Conservation (phyloP, 2,113 vertebrate genomes). For the Dissostichus mawsoni region DNA sequence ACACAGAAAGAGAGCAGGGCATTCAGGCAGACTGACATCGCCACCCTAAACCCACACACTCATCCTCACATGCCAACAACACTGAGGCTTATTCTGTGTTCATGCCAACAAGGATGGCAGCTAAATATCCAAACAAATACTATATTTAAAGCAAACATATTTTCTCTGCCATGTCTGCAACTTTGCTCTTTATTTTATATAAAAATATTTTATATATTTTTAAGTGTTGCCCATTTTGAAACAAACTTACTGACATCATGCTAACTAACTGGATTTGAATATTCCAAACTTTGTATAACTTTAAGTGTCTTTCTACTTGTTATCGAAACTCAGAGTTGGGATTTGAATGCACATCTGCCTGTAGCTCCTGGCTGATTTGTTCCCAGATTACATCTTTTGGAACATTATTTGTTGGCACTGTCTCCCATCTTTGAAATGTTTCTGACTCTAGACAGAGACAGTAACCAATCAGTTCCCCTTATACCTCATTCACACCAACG, state of each 20-base stretch:
- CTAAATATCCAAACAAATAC: constrained; percentile 18
- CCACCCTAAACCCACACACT: constrained; percentile 8
- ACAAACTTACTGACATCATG: neutral
- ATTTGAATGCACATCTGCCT: constrained; percentile 45
- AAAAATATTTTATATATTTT: no score
- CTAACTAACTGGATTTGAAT: constrained; percentile 20
- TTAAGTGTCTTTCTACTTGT: constrained; percentile 33
- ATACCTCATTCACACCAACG: no score
- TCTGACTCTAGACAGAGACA: constrained; percentile 47
- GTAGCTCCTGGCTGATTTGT: constrained; percentile 49
- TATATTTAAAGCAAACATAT: constrained; percentile 24
- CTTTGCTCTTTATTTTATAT: neutral
- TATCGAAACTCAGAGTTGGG: constrained; percentile 8
- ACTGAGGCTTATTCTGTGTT: constrained; percentile 13
- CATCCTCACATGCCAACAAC: constrained; percentile 10
- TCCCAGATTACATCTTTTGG: constrained; percentile 55
- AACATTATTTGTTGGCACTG: constrained; percentile 46
- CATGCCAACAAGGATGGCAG: neutral
- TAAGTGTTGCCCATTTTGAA: constrained; percentile 24
- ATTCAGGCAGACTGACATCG: constrained; percentile 12
- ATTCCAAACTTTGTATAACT: constrained; percentile 24
- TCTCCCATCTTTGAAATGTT: constrained; percentile 22
- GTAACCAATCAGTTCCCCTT: constrained; percentile 47
- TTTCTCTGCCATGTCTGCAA: constrained; percentile 11
- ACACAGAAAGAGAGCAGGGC: neutral